These are phyloP conservation scores for Heterochromis multidens DNA, from an alignment of 2,113 vertebrate genomes.

Conservation along the genomic window DNA sequence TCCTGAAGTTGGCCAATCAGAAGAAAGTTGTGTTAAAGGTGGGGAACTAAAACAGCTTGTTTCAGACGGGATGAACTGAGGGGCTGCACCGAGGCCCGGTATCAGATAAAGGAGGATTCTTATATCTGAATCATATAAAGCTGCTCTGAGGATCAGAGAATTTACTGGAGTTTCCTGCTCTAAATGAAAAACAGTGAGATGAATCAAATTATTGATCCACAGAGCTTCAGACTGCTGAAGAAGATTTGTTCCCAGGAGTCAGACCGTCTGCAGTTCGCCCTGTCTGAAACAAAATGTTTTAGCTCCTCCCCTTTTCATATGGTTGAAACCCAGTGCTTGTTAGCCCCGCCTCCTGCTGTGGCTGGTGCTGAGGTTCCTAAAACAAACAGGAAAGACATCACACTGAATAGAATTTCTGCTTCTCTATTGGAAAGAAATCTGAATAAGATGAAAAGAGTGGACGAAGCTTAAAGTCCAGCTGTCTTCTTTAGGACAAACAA, in stretches of 20 bases:
- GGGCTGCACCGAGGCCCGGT: too few relatives aligned
- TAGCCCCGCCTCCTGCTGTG: not conserved
- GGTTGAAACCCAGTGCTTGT: not conserved
- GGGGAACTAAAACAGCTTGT: not conserved
- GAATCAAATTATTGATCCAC: not conserved
- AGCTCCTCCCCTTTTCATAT: not conserved
- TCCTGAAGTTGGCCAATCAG: not conserved
- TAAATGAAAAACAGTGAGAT: too few relatives aligned
- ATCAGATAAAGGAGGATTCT: not conserved
- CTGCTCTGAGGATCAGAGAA: not conserved
- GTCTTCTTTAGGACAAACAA: too few relatives aligned
- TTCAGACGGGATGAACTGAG: not conserved
- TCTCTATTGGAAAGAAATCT: not conserved
- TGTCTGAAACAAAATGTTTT: not conserved
- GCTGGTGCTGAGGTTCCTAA: not conserved
- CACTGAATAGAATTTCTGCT: not conserved
- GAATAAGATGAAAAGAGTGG: too few relatives aligned
- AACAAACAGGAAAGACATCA: rapidly evolving
- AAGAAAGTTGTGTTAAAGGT: not conserved
- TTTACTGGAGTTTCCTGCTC: too few relatives aligned
- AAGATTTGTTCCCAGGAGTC: not conserved
- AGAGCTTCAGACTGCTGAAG: not conserved
- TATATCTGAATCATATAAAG: not conserved
- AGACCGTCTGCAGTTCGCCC: too few relatives aligned
- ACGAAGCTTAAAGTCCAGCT: not conserved